phyloP scores from a whole-genome alignment of 2,113 vertebrate genomes.

The Bufo bufo region DNA sequence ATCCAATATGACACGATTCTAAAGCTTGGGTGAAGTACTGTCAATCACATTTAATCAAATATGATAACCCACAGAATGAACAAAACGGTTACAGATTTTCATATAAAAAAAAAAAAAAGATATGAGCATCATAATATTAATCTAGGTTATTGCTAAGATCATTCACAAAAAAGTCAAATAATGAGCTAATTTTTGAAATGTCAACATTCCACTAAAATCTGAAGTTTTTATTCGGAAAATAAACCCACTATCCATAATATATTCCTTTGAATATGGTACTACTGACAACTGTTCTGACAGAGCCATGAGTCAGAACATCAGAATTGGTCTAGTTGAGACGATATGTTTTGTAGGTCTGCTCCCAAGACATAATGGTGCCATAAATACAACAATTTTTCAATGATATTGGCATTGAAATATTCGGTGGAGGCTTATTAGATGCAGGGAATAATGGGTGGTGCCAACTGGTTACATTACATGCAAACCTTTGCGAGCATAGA shows the following conservation, averaged over 20 bases:
- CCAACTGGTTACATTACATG: not conserved
- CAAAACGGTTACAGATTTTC: too few species aligned
- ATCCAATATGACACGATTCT: too few species aligned
- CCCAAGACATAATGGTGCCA: not conserved
- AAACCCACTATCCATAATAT: not conserved
- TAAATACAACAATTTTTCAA: not conserved
- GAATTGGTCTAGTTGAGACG: not conserved
- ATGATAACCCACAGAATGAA: too few species aligned
- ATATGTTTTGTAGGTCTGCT: not conserved
- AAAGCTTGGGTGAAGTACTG: too few species aligned
- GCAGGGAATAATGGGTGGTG: not conserved
- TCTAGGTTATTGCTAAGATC: not conserved
- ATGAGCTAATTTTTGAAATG: not conserved
- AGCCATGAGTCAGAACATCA: not conserved
- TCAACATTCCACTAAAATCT: not conserved
- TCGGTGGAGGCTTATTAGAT: not conserved
- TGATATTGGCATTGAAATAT: not conserved
- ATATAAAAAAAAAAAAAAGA: too few species aligned
- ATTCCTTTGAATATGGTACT: not conserved
- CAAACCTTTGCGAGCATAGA: not conserved
- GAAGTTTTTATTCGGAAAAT: not conserved
- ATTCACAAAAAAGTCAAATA: not conserved
- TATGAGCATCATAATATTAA: too few species aligned
- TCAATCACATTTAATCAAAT: too few species aligned
- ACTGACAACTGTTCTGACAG: not conserved